Base-by-base conservation (phyloP, 2,113 vertebrate genomes). In the Paedocypris sp. region DNA sequence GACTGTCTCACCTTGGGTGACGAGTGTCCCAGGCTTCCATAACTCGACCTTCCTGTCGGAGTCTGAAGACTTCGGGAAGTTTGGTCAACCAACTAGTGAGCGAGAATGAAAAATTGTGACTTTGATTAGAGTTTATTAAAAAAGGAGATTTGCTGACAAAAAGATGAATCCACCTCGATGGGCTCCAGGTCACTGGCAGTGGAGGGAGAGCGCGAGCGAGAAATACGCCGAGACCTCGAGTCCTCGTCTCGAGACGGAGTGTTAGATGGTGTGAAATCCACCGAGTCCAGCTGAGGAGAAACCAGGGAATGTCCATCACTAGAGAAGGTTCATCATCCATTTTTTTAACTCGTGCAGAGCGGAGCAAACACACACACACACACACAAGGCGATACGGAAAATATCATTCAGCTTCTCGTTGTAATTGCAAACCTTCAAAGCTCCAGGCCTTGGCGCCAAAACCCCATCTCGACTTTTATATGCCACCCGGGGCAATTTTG, bases 211-310 rank as follows among this genome's bases (percentile, higher is more conserved):
- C 89, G 85, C 2, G 90, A 90, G 65, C 89, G 89, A 45, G 88
- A 84, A 78, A 90, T 87, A 51, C 84, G 79, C 67, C 87, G 88
- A 73, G 85, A 87, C 78, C 90, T 92, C 51, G 84, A 76, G 62
- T 90, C 92, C 38, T 88, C 89, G 58, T 91, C 90, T 66, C 88
- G 71, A 29, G 90, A 91, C 6, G 86, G 85, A 16, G 89, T 90
- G 82, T 91, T 93, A 77, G 89, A 91, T 47, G 88, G 80, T 2
- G 89, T 92, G 74, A 91, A 93, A 78, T 94, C 92, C 76, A 89
- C 80, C 0, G 91, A 93, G 78, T 95, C 87, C 80, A 91, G 86
- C 93, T 94, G 2, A 59, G 20, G 62, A 23, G 13, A 2, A 41
- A 9, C 4, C 5, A 22, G 22, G 38, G 16, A 8, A 26, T 36